Percentiles rank a stretch among this genome's conserved stretches.
Conservation (phyloP, 2,113 vertebrate genomes). For the Dendrocopos noguchii region DNA sequence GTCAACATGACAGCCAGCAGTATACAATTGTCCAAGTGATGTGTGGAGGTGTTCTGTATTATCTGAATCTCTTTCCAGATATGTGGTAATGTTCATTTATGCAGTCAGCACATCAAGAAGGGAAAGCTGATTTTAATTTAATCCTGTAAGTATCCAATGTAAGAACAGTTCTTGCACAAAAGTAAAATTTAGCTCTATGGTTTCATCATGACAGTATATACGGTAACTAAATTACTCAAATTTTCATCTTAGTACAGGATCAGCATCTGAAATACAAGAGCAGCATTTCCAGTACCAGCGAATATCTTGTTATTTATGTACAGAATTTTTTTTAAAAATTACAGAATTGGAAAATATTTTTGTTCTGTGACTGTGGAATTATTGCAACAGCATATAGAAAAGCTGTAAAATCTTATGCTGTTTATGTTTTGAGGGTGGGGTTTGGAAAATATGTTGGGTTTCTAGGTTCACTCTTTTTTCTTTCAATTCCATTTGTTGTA, state of each 20-base stretch:
- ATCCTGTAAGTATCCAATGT: neutral
- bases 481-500: neutral
- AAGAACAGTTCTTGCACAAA: neutral
- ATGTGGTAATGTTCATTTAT: slow-evolving; percentile 12
- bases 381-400: neutral
- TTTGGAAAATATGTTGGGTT: neutral
- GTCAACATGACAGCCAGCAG: slow-evolving; percentile 42
- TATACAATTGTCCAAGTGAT: slow-evolving; percentile 38
- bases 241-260: slow-evolving; percentile 1
- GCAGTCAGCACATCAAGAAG: neutral
- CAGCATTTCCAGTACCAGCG: neutral
- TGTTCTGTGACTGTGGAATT: slow-evolving; percentile 1
- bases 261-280: neutral
- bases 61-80: neutral
- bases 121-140: slow-evolving; percentile 20
- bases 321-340: neutral
- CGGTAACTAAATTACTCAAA: slow-evolving; percentile 1
- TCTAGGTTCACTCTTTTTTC: neutral
- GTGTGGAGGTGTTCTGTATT: slow-evolving; percentile 39
- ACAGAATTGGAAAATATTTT: slow-evolving; percentile 9
- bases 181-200: slow-evolving; percentile 24
- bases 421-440: neutral
- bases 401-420: neutral
- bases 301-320: neutral
- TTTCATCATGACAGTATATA: neutral